These are phyloP conservation scores for Capreolus pygargus DNA, from an alignment of 2,113 vertebrate genomes.

Conservation along the genomic window DNA sequence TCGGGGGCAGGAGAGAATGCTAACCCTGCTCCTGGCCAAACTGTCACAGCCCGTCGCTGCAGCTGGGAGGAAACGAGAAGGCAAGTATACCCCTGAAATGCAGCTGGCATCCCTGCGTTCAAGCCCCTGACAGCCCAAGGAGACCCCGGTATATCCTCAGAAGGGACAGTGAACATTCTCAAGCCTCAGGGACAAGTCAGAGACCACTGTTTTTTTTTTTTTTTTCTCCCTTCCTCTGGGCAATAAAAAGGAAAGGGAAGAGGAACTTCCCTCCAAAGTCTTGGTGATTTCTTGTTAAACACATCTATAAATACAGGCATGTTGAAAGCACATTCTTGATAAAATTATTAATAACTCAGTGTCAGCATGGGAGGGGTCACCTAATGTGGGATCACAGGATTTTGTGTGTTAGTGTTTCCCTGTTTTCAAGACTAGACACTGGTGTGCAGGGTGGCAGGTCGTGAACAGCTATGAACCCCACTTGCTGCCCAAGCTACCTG, in stretches of 20 bases:
- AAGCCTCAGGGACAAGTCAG: neutral
- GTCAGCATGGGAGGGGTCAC: slow-evolving; percentile 65
- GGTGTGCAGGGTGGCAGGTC: neutral
- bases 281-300: slow-evolving; percentile 72
- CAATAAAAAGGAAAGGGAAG: slow-evolving; percentile 68
- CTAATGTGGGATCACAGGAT: slow-evolving; percentile 38
- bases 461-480: neutral
- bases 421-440: slow-evolving; percentile 9
- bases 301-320: slow-evolving; percentile 63
- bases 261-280: slow-evolving; percentile 60
- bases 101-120: neutral
- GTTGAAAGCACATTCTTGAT: slow-evolving; percentile 75
- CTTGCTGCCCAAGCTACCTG: neutral
- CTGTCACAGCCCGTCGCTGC: neutral
- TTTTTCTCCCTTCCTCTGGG: slow-evolving; percentile 48
- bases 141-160: neutral
- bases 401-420: slow-evolving; percentile 52
- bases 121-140: too few species aligned
- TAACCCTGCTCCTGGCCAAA: slow-evolving; percentile 25
- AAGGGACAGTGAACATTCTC: neutral
- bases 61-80: neutral
- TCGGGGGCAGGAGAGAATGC: neutral
- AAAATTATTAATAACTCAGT: slow-evolving; percentile 75
- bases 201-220: neutral
- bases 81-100: neutral